phyloP scores from a whole-genome alignment of 2,113 vertebrate genomes.

The Otolemur garnettii region DNA sequence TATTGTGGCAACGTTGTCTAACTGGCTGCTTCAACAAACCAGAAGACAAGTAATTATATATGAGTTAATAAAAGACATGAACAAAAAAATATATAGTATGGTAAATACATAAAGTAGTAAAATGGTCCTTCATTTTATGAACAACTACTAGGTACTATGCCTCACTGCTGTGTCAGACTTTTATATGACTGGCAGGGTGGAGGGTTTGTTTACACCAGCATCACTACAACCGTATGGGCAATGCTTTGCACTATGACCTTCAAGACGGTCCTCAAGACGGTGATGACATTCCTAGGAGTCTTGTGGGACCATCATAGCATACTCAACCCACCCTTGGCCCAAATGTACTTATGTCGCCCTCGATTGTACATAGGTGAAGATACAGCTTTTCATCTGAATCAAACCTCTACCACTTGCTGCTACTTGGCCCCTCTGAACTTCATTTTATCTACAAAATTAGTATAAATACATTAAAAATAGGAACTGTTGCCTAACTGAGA shows the following conservation, averaged over 20 bases:
- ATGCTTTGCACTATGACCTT: neutral
- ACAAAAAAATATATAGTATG: neutral
- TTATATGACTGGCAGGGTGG: neutral
- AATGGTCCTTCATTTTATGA: neutral
- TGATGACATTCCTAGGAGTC: neutral
- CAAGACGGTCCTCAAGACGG: neutral
- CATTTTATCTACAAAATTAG: neutral
- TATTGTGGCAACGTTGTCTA: too few species aligned
- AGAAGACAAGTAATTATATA: too few species aligned
- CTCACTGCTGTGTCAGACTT: neutral
- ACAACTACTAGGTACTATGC: neutral
- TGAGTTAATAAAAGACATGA: too few species aligned
- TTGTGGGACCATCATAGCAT: neutral
- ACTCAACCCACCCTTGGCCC: neutral
- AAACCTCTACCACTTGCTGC: neutral
- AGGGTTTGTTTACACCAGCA: neutral
- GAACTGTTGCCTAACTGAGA: neutral
- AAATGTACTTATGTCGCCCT: neutral
- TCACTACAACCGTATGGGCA: neutral
- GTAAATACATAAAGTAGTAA: neutral
- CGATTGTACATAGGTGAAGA: neutral
- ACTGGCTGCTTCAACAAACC: too few species aligned
- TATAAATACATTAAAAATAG: constrained; percentile 21
- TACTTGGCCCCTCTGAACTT: neutral
- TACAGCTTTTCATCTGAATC: neutral